phyloP scores from a whole-genome alignment of 1,140 invertebrate genomes.

The Oncopeltus fasciatus region DNA sequence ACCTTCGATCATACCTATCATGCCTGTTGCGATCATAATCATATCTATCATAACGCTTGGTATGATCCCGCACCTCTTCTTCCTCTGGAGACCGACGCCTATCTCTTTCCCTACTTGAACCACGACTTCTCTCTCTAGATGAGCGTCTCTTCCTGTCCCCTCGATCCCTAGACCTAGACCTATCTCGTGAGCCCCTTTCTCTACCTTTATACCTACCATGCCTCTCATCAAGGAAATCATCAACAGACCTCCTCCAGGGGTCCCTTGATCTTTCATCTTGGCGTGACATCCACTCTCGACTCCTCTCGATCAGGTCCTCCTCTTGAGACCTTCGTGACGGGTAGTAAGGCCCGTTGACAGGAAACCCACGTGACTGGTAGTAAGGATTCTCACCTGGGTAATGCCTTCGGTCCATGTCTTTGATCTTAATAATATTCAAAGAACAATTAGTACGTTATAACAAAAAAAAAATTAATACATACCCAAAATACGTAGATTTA shows the following conservation, averaged over 20 bases:
- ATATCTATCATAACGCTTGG: constrained; percentile 27
- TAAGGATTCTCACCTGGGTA: constrained; percentile 15
- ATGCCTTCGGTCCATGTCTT: constrained; percentile 19
- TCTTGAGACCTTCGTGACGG: constrained; percentile 24
- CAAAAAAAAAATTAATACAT: constrained; percentile 2
- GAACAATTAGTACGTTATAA: constrained; percentile 18
- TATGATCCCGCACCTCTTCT: constrained; percentile 28
- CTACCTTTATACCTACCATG: constrained; percentile 30
- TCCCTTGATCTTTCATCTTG: constrained; percentile 17
- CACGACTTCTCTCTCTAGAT: constrained; percentile 24
- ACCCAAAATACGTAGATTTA: constrained; percentile 6
- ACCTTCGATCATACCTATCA: constrained; percentile 23
- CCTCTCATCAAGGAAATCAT: constrained; percentile 30
- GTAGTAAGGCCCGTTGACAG: constrained; percentile 21
- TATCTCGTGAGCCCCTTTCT: constrained; percentile 29
- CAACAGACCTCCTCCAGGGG: constrained; percentile 19
- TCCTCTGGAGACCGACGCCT: constrained; percentile 15
- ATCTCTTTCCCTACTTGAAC: constrained; percentile 6
- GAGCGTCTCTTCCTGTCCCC: constrained; percentile 26
- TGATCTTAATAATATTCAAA: constrained; percentile 23
- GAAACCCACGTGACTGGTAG: constrained; percentile 16
- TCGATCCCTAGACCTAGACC: constrained; percentile 30
- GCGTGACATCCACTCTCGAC: constrained; percentile 25
- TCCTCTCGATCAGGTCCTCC: constrained; percentile 30
- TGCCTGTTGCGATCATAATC: constrained; percentile 22